Evolutionary conservation across 2,113 vertebrate species (phyloP).

Genomic region (Otolemur garnettii): DNA sequence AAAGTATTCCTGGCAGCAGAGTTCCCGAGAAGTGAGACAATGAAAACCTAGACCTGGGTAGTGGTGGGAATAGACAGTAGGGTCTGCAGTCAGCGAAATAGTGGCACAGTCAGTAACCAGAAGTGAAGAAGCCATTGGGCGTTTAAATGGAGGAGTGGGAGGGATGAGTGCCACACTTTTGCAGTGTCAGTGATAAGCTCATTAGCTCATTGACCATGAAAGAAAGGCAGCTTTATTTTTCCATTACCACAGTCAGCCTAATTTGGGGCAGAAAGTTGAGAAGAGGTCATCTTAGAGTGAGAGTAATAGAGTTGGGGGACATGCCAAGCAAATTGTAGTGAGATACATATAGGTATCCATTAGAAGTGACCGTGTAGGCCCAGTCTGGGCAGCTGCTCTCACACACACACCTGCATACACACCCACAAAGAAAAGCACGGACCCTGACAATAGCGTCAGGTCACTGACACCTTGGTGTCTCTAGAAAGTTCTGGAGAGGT

Average conservation of each 20-base stretch:
- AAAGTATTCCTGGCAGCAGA: neutral
- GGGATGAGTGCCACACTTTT: neutral
- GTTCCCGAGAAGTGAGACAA: neutral
- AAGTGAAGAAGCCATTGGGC: neutral
- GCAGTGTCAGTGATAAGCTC: neutral
- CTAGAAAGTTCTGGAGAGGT: neutral
- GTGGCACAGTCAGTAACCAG: neutral
- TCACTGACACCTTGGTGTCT: neutral
- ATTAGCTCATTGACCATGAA: neutral
- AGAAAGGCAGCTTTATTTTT: neutral
- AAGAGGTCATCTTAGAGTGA: neutral
- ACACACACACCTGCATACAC: fast-evolving
- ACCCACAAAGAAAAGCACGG: neutral
- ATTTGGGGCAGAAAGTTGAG: neutral
- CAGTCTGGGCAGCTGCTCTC: neutral
- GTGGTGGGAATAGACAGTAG: neutral
- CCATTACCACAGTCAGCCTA: neutral
- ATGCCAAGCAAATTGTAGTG: neutral
- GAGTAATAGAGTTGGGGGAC: no score
- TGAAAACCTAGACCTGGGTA: neutral
- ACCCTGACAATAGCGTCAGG: neutral
- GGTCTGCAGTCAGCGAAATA: neutral
- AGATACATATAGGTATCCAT: neutral
- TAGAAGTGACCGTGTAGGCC: neutral
- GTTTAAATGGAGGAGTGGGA: neutral